These are phyloP conservation scores for Teleogryllus oceanicus DNA, from an alignment of 2,888 invertebrate species.

Conservation along the genomic window DNA sequence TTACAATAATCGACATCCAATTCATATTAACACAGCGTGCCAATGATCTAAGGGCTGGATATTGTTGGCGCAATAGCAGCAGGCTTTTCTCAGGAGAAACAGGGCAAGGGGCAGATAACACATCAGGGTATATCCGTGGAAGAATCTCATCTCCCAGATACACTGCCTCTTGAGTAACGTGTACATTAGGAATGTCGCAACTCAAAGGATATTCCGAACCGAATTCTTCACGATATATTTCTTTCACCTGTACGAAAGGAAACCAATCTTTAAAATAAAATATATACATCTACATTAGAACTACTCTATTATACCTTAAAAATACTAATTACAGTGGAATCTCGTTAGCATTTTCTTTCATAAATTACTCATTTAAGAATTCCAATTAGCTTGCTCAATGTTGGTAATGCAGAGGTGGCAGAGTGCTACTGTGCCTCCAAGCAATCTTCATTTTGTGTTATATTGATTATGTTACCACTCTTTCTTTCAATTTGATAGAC, in stretches of 20 bases:
- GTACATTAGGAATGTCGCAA: constrained; percentile 55
- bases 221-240: constrained; percentile 52
- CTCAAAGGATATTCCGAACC: constrained; percentile 51
- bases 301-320: too few relatives aligned
- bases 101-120: neutral
- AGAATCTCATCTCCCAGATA: constrained; percentile 63
- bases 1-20: constrained; percentile 86
- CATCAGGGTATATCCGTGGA: constrained; percentile 42
- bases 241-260: constrained; percentile 41
- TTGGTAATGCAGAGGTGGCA: too few relatives aligned
- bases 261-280: too few relatives aligned
- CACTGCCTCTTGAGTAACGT: constrained; percentile 57
- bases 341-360: too few relatives aligned
- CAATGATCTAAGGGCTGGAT: constrained; percentile 68
- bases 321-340: too few relatives aligned
- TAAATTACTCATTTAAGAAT: too few relatives aligned
- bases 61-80: constrained; percentile 57
- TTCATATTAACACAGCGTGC: constrained; percentile 84
- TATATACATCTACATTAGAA: too few relatives aligned
- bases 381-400: too few relatives aligned
- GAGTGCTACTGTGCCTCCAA: too few relatives aligned
- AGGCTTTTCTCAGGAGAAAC: neutral
- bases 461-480: too few relatives aligned
- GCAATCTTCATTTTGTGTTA: too few relatives aligned
- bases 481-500: too few relatives aligned